Conservation (phyloP, 2,113 vertebrate species). For the Illadopsis cleaveri region DNA sequence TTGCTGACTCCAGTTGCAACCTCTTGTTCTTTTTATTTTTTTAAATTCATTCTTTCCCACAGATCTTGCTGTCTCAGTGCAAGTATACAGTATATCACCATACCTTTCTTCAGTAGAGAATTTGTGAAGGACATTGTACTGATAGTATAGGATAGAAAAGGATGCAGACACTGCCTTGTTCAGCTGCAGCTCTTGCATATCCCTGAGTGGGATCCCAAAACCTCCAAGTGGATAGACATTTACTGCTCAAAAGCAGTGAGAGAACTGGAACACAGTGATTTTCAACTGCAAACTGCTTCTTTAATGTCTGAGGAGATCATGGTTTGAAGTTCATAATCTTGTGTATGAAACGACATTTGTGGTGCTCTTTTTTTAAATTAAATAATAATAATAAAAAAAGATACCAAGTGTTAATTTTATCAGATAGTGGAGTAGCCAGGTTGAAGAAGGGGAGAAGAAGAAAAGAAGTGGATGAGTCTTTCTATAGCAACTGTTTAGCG, state of each 20-base stretch:
- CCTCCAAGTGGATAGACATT: neutral
- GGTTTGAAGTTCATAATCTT: neutral
- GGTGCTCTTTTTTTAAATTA: neutral
- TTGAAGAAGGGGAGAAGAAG: slow-evolving; percentile 17
- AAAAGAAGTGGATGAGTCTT: slow-evolving; percentile 60
- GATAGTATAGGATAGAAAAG: neutral
- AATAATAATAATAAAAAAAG: neutral
- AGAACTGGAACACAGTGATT: neutral
- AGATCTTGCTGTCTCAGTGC: neutral
- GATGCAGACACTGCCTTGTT: neutral
- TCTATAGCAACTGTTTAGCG: slow-evolving; percentile 79
- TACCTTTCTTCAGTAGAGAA: neutral
- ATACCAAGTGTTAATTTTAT: slow-evolving; percentile 8
- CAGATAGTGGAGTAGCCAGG: slow-evolving; percentile 40
- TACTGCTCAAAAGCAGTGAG: neutral
- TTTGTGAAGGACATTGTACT: neutral
- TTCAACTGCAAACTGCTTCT: neutral
- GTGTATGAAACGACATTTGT: neutral
- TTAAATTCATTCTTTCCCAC: neutral
- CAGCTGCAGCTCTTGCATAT: neutral
- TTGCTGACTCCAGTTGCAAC: neutral
- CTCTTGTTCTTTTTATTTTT: neutral
- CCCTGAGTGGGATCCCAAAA: neutral
- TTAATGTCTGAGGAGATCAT: neutral
- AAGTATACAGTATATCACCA: neutral